Base-by-base conservation (phyloP, 1,140 invertebrate genomes). In the Eueides isabella region DNA sequence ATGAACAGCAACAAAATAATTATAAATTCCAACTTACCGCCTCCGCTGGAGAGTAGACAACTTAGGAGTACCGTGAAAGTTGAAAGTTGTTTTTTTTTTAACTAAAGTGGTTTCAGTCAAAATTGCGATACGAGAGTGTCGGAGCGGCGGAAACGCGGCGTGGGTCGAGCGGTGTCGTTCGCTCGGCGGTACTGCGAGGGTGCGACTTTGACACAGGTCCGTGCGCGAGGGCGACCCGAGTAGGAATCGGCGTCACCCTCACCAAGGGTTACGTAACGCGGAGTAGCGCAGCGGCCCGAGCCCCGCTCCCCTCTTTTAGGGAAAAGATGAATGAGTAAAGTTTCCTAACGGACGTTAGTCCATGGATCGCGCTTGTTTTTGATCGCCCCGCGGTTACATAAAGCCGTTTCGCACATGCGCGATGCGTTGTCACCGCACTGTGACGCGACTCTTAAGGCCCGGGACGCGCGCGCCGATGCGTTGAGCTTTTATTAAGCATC, bases 241-340 rank as follows among this genome's bases (percentile, higher is more conserved):
- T 84, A 79, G 81, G 81, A 90, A 80, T 90, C 79, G 74, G 80
- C 83, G 82, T 85, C 84, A 82, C 84, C 85, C 87, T 86, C 83
- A 80, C 76, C 80, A 76, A 75, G 72, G 75, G 81, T 92, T 91
- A 91, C 74, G 76, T 90, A 89, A 90, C 84, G 76, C 83, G 79
- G 82, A 80, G 87, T 86, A 87, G 90, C 86, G 87, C 86, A 88
- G 83, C 83, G 84, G 75, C 81, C 72, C 82, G 81, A 62, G 67
- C 85, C 86, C 86, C 87, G 70, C 88, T 77, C 88, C 88, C 88
- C 90, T 80, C 88, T 84, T 87, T 88, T 85, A 85, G 88, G 88
- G 90, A 91, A 92, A 90, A 91, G 90, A 92, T 92, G 89, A 92
- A 91, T 92, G 90, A 87, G 88, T 79, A 89, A 92, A 91, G 87